Base-by-base conservation (phyloP, 64 coral and sea anemone genomes). In the Exaiptasia diaphana region DNA sequence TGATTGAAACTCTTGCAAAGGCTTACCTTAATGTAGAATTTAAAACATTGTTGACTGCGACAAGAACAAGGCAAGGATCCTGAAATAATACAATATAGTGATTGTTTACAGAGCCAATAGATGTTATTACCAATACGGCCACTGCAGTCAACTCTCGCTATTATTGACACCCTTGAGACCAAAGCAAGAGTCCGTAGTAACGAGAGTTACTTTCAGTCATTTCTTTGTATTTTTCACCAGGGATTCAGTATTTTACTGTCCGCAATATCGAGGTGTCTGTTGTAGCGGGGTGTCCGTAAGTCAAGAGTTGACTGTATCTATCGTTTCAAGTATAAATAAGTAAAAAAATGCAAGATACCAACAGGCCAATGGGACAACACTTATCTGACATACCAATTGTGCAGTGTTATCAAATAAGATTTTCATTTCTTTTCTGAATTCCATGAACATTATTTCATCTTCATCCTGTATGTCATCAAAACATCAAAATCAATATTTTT, bases 391-490 rank as follows among this genome's bases (percentile, higher is more conserved):
- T 97, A 97, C 93, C 83, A 92, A 68, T 59, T 99, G 95, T 53
- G 89, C 79, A 71, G 89, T 89, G 45, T 99, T 99, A 55, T 99
- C 89, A 99, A 99, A 99, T 22, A 99, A 30, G 31, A 99, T 78
- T 85, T 99, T 99, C 50, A 99, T 68, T 50, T 92, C 83, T 22
- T 99, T 99, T 80, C 95, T 92, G 50, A 84, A 99, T 46, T 99
- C 95, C 14, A 99, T 75, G 44, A 99, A 99, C 95, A 99, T 99
- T 1, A 84, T 90, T 85, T 99, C 95, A 63, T 99, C 95, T 85
- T 99, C 95, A 38, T 83, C 89, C 95, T 99, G 59, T 4, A 65
- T 68, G 15, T 2, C 24, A 69, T 64, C 23, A 17, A 73, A 26
- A 54, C 53, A 28, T 22, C 33, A 44, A 42, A n/a, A n/a, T n/a